Conservation (phyloP, 2,113 vertebrate species). For the Chauna torquata region DNA sequence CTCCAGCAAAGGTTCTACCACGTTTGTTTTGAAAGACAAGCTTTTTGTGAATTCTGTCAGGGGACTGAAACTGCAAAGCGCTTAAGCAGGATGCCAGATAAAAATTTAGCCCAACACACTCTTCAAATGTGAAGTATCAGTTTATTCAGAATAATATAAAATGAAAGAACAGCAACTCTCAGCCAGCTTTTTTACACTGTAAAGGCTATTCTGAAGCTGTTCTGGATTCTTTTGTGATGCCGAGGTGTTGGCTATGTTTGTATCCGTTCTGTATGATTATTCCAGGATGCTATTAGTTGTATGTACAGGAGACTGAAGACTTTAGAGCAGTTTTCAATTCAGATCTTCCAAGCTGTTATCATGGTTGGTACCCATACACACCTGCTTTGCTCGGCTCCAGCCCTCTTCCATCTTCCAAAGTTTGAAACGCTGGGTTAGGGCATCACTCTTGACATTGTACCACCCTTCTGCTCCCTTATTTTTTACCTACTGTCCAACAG, state of each 20-base stretch:
- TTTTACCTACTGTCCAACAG: background rate
- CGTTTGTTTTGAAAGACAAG: background rate
- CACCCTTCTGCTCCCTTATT: background rate
- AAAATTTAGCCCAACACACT: background rate
- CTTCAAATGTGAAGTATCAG: background rate
- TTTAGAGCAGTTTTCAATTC: background rate
- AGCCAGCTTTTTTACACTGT: background rate
- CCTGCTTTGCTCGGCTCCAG: background rate
- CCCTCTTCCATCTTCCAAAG: background rate
- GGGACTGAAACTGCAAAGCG: background rate
- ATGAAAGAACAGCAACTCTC: background rate
- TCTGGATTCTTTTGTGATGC: background rate
- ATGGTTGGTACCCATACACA: background rate
- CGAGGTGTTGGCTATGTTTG: background rate
- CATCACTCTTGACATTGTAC: background rate
- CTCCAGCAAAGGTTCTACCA: background rate
- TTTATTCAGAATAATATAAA: background rate
- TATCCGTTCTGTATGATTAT: background rate
- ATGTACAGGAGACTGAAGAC: background rate
- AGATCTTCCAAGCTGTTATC: background rate
- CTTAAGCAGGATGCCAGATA: background rate
- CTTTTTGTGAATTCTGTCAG: background rate
- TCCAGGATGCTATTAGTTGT: background rate
- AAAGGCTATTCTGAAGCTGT: background rate
- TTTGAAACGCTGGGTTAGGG: background rate